Base-by-base conservation (phyloP, 2,113 vertebrate genomes). In the Syngnathus floridae region DNA sequence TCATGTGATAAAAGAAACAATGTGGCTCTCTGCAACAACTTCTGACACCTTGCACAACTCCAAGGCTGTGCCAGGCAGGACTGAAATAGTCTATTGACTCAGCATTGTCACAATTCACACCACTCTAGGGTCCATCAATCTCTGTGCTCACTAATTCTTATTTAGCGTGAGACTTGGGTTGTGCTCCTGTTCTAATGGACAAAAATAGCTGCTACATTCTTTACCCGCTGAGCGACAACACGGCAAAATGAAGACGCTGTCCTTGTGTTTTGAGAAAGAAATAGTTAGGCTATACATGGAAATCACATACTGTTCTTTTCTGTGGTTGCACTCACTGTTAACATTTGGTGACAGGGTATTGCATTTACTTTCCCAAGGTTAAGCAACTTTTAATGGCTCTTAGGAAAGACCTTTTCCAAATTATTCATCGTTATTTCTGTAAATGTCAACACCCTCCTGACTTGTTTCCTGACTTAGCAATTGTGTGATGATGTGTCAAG, bases 271-370 rank as follows among this genome's bases (percentile, higher is more conserved):
- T 36, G 31, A 17, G 4, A 21, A 49, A 36, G 45, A 49, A 48
- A 46, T 49, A 37, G 31, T 46, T 49, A 38, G 16, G 31, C 7
- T 70, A 21, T 16, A 56, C 46, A 49, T 64, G 17, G 13, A 56
- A 48, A 52, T 56, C 45, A 63, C 65, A 66, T 74, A 43, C 45
- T 62, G 40, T 66, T 43, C 60, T 46, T 61, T n/a, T 58, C 56
- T 45, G 61, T 21, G 35, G 57, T 67, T 74, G 65, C 21, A 57
- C 64, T 61, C 58, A 17, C 61, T 46, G 7, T 75, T 73, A 56
- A 43, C 40, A 45, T 35, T 64, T 49, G 41, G 38, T 26, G 40
- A 43, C 40, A 43, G 38, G 38, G 38, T 43, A 43, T 41, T 43
- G 59, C 13, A 26, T 41, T 40, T 21, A 60, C 58, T 22, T 6